Percentiles rank a stretch among this genome's conserved stretches.
phyloP scores from a whole-genome alignment of 2,888 invertebrate genomes.

The Molorchus minor region DNA sequence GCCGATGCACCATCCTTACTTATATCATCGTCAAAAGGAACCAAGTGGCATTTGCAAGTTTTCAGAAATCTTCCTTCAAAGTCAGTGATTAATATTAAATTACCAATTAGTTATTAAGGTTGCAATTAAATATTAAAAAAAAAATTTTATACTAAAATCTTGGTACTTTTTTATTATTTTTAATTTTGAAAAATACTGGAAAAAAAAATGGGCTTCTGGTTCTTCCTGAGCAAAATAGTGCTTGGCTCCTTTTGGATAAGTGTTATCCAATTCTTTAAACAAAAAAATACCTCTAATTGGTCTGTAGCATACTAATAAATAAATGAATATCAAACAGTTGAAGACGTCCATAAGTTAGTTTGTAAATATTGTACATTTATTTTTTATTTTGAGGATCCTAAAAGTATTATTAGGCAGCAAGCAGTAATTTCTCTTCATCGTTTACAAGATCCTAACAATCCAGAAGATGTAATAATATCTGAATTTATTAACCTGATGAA shows the following conservation, averaged over 20 bases:
- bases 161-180: neutral
- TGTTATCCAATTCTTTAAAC: neutral
- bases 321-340: too few relatives aligned
- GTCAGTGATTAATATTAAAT: too few relatives aligned
- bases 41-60: too few relatives aligned
- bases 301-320: neutral
- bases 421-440: slow-evolving; percentile 82
- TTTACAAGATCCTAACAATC: slow-evolving; percentile 80
- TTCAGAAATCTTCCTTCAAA: too few relatives aligned
- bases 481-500: slow-evolving; percentile 76
- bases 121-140: neutral
- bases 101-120: neutral
- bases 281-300: neutral
- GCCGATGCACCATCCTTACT: too few relatives aligned
- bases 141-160: neutral
- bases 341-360: too few relatives aligned
- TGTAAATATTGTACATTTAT: neutral
- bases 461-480: slow-evolving; percentile 78
- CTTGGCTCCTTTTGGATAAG: neutral
- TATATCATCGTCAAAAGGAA: too few relatives aligned
- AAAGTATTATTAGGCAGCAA: slow-evolving; percentile 79
- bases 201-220: neutral
- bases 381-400: slow-evolving; percentile 70
- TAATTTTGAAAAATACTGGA: neutral
- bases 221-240: neutral